phyloP scores from a whole-genome alignment of 2,888 invertebrate species.

The Drosophila stalkeri region DNA sequence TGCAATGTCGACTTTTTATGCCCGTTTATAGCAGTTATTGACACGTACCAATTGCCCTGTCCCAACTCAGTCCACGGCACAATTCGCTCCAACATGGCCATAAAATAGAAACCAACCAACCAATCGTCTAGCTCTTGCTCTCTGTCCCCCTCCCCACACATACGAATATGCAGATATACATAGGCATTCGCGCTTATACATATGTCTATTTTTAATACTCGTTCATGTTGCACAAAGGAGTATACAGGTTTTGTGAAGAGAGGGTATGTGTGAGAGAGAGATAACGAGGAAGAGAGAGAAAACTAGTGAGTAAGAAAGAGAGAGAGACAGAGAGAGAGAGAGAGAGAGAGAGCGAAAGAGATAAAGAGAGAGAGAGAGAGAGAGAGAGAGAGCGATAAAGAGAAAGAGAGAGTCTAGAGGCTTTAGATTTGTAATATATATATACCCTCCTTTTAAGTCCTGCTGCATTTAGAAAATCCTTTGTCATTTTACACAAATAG shows the following conservation, averaged over 20 bases:
- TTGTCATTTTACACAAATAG: too few species aligned
- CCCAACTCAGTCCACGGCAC: conserved; percentile 17
- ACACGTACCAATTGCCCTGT: conserved; percentile 78
- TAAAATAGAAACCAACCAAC: conserved; percentile 57
- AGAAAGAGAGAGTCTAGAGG: too few species aligned
- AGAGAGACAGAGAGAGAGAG: too few species aligned
- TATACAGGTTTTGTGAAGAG: neutral
- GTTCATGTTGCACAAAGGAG: neutral
- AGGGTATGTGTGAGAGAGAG: too few species aligned
- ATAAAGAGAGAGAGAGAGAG: too few species aligned
- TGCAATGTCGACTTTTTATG: conserved; percentile 53
- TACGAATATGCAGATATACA: neutral
- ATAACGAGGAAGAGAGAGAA: too few species aligned
- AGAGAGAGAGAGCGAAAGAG: too few species aligned
- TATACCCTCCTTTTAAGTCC: too few species aligned
- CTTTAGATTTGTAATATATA: too few species aligned
- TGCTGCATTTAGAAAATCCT: too few species aligned
- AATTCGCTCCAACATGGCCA: conserved; percentile 54
- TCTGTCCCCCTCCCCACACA: neutral
- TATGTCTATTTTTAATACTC: conserved; percentile 7
- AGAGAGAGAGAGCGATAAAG: too few species aligned
- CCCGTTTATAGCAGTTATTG: conserved; percentile 71
- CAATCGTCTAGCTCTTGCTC: conserved; percentile 41
- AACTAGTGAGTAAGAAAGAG: too few species aligned
- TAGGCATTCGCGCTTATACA: neutral